Base-by-base conservation (phyloP, 30 jellyfish, hydroid and myxozoan genomes). In the Cassiopea andromeda region DNA sequence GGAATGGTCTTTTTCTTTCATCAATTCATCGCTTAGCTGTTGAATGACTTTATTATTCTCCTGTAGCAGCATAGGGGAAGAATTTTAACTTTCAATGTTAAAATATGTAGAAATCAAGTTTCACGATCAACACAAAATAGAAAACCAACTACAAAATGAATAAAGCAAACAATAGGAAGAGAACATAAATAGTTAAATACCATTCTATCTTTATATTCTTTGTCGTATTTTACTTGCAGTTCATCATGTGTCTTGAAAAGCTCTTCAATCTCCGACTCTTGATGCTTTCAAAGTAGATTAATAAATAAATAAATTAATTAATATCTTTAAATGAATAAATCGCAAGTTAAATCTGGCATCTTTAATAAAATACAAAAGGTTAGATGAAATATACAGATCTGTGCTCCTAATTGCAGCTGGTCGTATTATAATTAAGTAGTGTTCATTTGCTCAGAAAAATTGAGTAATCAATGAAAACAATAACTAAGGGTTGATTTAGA, bases 191-290 rank as follows among this genome's bases (percentile, higher is more conserved):
- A 67, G 4, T 7, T 74, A 64, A 79, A 14, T 84, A 94, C 99
- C 98, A 88, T 83, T 61, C 82, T 87, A 38, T 89, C 94, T 76
- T 85, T 83, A 92, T 98, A 92, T 89, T 96, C 98, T n/a, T 77
- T 60, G 73, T 96, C 99, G 82, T 83, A 92, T 83, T 91, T 92
- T 75, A 79, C 79, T 45, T 92, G 99, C 27, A 96, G 79, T 57
- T 92, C 98, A 89, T 96, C 99, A 44, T 96, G 98, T 0, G 99
- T 70, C 85, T 80, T 89, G 73, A 96, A 96, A 4, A 96, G 83
- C 49, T 96, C 99, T 80, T 96, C 99, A 45, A 96, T 97, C 69
- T 96, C 98, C 1, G 86, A 46, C 85, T 96, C 99, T 69, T 96
- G 99, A 71, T 96, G 95, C 99, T 96, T 61, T 70, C 15, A 16